A percentile compares a stretch with the other conserved stretches of the same genome.
Conservation (phyloP, 2,113 vertebrate species). For the Empidonax traillii region DNA sequence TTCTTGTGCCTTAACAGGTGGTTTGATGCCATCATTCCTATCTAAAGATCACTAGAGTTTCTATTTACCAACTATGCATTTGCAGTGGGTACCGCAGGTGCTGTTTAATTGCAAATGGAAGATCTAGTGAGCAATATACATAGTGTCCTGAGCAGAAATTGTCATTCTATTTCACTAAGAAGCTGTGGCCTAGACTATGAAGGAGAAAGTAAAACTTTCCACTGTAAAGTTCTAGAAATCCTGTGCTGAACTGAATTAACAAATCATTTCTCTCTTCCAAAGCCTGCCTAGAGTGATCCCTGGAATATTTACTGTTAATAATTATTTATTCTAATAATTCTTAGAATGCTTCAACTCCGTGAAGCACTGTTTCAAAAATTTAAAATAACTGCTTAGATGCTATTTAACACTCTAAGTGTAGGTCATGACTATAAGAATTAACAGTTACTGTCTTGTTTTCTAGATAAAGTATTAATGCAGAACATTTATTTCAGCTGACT, state of each 20-base stretch:
- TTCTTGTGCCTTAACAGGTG: background rate
- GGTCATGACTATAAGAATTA: background rate
- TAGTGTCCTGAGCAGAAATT: background rate
- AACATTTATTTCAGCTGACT: background rate
- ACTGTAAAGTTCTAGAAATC: background rate
- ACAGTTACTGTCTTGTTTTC: background rate
- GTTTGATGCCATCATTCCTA: background rate
- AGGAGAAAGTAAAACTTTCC: accelerated
- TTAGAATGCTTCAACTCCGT: background rate
- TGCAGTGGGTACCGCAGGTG: background rate
- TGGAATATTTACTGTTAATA: background rate
- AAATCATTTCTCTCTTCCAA: background rate
- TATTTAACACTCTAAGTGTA: background rate
- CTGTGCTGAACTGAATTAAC: background rate
- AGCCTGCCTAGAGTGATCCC: background rate
- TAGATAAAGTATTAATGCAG: background rate
- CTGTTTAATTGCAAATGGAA: background rate
- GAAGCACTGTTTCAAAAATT: background rate
- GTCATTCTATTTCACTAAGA: background rate
- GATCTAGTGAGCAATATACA: background rate
- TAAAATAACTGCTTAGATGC: background rate
- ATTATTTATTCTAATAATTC: background rate
- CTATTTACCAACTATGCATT: background rate
- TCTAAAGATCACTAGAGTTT: background rate
- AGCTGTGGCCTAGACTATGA: background rate